phyloP scores from a whole-genome alignment of 1,140 invertebrate genomes.

The Drosophila lowei region DNA sequence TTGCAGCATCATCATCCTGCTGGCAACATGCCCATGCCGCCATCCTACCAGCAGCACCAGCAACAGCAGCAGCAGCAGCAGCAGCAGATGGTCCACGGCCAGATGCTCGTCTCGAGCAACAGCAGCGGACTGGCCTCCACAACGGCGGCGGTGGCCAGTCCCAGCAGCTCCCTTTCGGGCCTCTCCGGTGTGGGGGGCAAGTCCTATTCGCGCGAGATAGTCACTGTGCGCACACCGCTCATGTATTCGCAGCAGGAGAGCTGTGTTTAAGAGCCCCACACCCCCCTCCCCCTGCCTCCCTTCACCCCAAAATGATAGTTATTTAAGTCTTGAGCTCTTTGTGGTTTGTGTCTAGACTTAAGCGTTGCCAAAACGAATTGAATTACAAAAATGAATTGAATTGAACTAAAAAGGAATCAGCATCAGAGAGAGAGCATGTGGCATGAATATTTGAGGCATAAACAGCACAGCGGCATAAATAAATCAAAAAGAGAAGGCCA shows the following conservation, averaged over 20 bases:
- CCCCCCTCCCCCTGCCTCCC: not conserved
- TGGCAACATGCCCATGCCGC: constrained; percentile 77
- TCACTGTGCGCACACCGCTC: constrained; percentile 91
- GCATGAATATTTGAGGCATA: constrained; percentile 14
- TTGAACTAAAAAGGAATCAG: constrained; percentile 5
- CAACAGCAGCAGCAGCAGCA: constrained; percentile 52
- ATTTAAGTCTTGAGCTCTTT: constrained; percentile 60
- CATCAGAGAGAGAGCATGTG: no score
- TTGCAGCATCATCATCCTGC: constrained; percentile 58
- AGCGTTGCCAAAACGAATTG: constrained; percentile 75
- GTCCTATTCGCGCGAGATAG: constrained; percentile 88
- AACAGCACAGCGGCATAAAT: constrained; percentile 8
- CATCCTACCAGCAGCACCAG: constrained; percentile 76
- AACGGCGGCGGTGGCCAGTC: constrained; percentile 85
- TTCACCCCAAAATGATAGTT: constrained; percentile 22
- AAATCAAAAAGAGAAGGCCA: constrained; percentile 14
- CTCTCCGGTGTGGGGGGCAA: constrained; percentile 76
- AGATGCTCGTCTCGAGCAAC: constrained; percentile 77
- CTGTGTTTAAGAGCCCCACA: constrained; percentile 87
- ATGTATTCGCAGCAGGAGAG: constrained; percentile 92
- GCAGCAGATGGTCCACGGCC: constrained; percentile 64
- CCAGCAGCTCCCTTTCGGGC: constrained; percentile 73
- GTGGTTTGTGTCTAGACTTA: constrained; percentile 77
- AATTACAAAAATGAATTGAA: constrained; percentile 37
- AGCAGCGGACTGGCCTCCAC: constrained; percentile 75